Evolutionary conservation across 2,797 vertebrate species (phyloP), one percentile per base, ranked within the genome.

Genomic region (Poecilia velifera): DNA sequence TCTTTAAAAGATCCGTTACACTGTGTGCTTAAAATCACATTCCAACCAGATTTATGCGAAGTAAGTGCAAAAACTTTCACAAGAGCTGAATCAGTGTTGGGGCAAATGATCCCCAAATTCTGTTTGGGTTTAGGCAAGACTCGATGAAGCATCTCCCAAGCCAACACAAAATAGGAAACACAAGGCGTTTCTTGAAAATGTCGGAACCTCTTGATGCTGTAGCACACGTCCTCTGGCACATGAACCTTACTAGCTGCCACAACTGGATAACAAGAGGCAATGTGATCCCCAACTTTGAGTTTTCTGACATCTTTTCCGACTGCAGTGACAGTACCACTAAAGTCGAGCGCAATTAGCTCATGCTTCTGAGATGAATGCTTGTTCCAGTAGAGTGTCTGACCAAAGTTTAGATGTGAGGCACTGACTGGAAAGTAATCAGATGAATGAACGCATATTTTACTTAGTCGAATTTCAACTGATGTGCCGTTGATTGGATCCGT

Each of bases 391-490:
- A 97, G 74, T 0, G 95, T 94, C 18, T 90, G 90, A 39, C 95
- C 96, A 89, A 95, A 96, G 81, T 80, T 93, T 12, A 89, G 72
- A 78, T 95, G 95, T 31, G 96, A 96, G 57, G 89, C 14, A 73
- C 92, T 97, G 75, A 97, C 80, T 34, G 96, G 95, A 82, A 95
- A 97, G 91, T 96, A 97, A 83, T 97, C 96, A 9, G 96, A 96
- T 0, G 97, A 96, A 87, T 97, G 96, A 81, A 95, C 90, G 80
- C 95, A 95, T 68, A 97, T 94, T 82, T 92, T 93, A 70, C 87
- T 93, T 16, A 94, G 90, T 46, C 68, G 85, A 77, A 97, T 91
- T 91, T 97, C 95, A 79, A 96, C 84, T 1, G 85, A 91, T 10
- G 87, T 85, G 34, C 85, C 12, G 46, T 41, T 53, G 81, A 93